Evolutionary conservation across 2,888 invertebrate species (phyloP), one percentile per base, ranked within the genome.

Genomic region (Caenorhabditis zanzibari): DNA sequence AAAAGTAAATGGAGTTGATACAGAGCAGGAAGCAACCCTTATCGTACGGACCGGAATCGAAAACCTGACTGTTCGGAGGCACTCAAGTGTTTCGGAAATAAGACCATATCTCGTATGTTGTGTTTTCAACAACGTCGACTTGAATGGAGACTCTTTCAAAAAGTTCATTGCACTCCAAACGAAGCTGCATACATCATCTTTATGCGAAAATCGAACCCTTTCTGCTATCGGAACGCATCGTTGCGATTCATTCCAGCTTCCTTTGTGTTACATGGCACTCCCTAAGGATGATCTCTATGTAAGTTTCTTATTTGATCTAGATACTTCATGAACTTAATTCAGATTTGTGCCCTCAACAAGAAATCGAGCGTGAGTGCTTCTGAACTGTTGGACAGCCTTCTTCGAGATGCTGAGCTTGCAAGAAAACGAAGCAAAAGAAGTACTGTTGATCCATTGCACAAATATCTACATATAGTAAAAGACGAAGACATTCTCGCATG

Each of bases 161-260:
- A 88, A 88, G 59, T 89, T 89, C 71, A 86, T 89, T 44, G 79
- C 80, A 47, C 72, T 87, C 44, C 89, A 96, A 94, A 96, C 95
- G 0, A 95, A 95, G 92, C 93, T 94, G 6, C 93, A 93, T 88
- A 93, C 85, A 9, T 83, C 81, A 16, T 94, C 94, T 0, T 93
- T 96, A 12, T 96, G 96, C 92, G 95, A 95, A 72, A 96, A 96
- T 91, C 94, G 96, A 87, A 95, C 95, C 89, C 93, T 94, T 0
- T 95, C 96, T 0, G 96, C 96, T 0, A 95, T 96, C 80, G 96
- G 96, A 3, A 96, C 96, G 0, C 96, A 96, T 92, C 96, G 96
- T 92, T 93, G 95, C 85, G 93, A 93, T 52, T 94, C 95, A 89
- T 93, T 96, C 82, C 93, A 94, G 12, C 86, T 90, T 92, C 95